Conservation (phyloP, 2,888 invertebrate genomes). For the Gasteruption jaculator region DNA sequence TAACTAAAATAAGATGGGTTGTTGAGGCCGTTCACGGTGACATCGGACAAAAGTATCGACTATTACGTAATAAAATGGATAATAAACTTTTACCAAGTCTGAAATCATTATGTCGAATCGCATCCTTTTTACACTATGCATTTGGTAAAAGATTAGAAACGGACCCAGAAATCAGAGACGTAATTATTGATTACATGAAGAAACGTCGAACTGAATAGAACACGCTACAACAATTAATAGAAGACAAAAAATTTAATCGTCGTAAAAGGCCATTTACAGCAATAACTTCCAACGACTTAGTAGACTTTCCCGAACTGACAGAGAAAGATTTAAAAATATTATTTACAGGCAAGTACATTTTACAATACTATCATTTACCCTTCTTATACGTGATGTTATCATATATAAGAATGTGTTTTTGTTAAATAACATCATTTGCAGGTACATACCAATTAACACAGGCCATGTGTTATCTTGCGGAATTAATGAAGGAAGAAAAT, state of each 20-base stretch:
- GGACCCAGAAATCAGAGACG: slow-evolving; percentile 13
- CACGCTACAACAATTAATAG: slow-evolving; percentile 16
- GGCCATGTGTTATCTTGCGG: slow-evolving; percentile 24
- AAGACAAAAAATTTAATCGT: slow-evolving; percentile 12
- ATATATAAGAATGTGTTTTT: too few species aligned
- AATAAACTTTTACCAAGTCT: slow-evolving; percentile 20
- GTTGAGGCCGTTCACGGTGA: slow-evolving; percentile 24
- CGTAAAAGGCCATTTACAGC: slow-evolving; percentile 15
- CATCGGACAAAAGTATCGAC: slow-evolving; percentile 15
- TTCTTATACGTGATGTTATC: too few species aligned
- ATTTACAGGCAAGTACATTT: too few species aligned
- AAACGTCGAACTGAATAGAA: slow-evolving; percentile 7
- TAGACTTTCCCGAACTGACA: slow-evolving; percentile 24
- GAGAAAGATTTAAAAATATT: slow-evolving; percentile 21
- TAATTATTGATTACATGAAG: slow-evolving; percentile 15
- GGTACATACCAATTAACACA: slow-evolving; percentile 24
- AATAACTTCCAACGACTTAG: slow-evolving; percentile 13
- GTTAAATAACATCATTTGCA: too few species aligned
- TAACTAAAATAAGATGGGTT: slow-evolving; percentile 25
- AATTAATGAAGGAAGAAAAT: slow-evolving; percentile 22
- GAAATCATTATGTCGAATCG: slow-evolving; percentile 16
- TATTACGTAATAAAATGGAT: slow-evolving; percentile 17
- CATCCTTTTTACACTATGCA: slow-evolving; percentile 17
- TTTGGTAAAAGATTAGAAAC: slow-evolving; percentile 24
- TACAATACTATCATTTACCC: too few species aligned